Conservation (phyloP, 2,113 vertebrate species). For the Daphoenositta chrysoptera region DNA sequence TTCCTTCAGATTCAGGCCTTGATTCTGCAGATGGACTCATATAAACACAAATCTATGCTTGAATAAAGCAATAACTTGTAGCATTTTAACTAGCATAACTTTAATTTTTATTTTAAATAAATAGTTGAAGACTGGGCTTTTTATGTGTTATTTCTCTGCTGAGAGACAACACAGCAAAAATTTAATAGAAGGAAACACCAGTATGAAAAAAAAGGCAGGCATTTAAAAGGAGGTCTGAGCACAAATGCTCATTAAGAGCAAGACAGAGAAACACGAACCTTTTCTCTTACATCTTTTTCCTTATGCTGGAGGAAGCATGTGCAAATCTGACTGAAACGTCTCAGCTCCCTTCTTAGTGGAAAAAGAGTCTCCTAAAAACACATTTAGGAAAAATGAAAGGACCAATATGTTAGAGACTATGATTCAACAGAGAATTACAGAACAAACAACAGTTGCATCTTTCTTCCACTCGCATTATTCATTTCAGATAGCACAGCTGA, state of each 20-base stretch:
- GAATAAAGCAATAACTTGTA: neutral
- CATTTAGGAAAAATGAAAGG: neutral
- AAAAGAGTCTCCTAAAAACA: slow-evolving; percentile 71
- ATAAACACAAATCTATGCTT: neutral
- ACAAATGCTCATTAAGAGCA: neutral
- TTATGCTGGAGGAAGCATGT: slow-evolving; percentile 73
- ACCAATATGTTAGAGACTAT: neutral
- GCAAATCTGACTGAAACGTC: slow-evolving; percentile 77
- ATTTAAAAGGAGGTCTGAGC: neutral
- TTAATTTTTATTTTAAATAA: neutral
- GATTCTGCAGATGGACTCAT: neutral
- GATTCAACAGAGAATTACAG: neutral
- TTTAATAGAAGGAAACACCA: neutral
- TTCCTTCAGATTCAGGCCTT: neutral
- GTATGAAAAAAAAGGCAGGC: neutral
- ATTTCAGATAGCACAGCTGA: neutral
- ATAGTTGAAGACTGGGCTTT: neutral
- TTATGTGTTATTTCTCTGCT: neutral
- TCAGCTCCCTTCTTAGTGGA: slow-evolving; percentile 74
- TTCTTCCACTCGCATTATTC: neutral
- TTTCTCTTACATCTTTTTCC: slow-evolving; percentile 74
- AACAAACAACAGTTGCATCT: neutral
- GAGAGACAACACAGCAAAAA: neutral
- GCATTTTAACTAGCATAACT: neutral
- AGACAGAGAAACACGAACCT: slow-evolving; percentile 69